Evolutionary conservation across 1,140 invertebrate genomes (phyloP), one percentile per base, ranked within the genome.

Genomic region (Ctenoplectra terminalis): DNA sequence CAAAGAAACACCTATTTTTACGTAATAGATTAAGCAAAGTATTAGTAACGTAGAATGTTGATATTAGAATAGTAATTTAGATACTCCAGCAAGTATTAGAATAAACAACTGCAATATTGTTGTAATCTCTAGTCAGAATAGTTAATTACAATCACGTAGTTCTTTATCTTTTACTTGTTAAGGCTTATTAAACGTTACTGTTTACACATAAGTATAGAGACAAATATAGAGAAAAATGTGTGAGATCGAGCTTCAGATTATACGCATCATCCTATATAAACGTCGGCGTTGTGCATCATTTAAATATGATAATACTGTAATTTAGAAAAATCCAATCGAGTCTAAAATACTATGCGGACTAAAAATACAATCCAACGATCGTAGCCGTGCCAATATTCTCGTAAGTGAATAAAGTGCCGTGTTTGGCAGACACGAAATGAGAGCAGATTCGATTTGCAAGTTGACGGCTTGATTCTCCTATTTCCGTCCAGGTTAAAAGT

Each of bases 401-500:
- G 40, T 69, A 63, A 84, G 43, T 40, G 31, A 60, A 72, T 86
- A 69, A 82, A 86, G 34, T 60, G 69, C 54, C 54, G 26, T 52
- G 20, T 85, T 85, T 61, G 72, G 29, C 60, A 54, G 70, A 82
- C 52, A 31, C 52, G 34, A 82, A 85, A 86, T 77, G 48, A 52
- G 83, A 86, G 43, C 84, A 61, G 43, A 82, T 81, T 85, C 71
- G 72, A 82, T 85, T 82, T 54, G 48, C 37, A 83, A 87, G 67
- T 60, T 58, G 66, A 56, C 74, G 46, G n/a, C 46, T 31, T 17
- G 40, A 26, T 50, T 83, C 56, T 60, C 6, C 84, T 86, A 87
- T 87, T 86, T 86, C 40, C 26, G 64, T 78, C 46, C 73, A 50
- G 84, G 74, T 86, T 81, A 86, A 83, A 66, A 86, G 85, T 87